Percentiles rank a stretch among this genome's conserved stretches.
Conservation (phyloP, 2,888 invertebrate species). For the Liposcelis brunnea region DNA sequence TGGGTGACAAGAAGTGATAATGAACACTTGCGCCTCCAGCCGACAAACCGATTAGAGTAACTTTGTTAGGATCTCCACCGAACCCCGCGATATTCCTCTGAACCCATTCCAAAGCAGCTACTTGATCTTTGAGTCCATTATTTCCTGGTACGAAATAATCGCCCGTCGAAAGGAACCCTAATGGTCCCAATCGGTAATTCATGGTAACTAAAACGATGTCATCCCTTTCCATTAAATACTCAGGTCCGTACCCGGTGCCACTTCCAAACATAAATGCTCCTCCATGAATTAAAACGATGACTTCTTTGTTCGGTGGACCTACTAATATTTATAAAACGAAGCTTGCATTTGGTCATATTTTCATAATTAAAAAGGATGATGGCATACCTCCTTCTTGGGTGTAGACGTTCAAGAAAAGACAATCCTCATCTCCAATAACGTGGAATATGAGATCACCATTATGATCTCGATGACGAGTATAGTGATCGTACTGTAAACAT, state of each 20-base stretch:
- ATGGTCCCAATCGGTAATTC: conserved; percentile 25
- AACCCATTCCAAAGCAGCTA: conserved; percentile 22
- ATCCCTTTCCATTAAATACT: conserved; percentile 42
- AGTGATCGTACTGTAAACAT: conserved; percentile 1
- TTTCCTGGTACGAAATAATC: conserved; percentile 22
- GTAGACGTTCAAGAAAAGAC: conserved; percentile 14
- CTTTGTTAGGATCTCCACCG: conserved; percentile 21
- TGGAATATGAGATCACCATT: conserved; percentile 11
- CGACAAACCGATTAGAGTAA: conserved; percentile 24
- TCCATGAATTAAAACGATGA: conserved; percentile 30
- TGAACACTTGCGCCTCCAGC: conserved; percentile 23
- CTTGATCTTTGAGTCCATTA: conserved; percentile 23
- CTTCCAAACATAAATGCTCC: conserved; percentile 44
- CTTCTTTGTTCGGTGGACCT: conserved; percentile 19
- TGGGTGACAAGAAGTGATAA: conserved; percentile 21
- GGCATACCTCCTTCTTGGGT: conserved; percentile 9
- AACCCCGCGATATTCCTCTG: conserved; percentile 22
- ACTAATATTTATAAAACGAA: too few relatives aligned
- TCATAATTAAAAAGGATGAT: too few relatives aligned
- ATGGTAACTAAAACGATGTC: conserved; percentile 24
- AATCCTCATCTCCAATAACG: conserved; percentile 12
- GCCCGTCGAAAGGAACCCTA: conserved; percentile 24
- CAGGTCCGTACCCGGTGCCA: conserved; percentile 34
- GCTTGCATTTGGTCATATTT: too few relatives aligned
- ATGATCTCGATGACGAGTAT: not conserved